Base-by-base conservation (phyloP, 2,888 invertebrate species). In the Ochlodes sylvanus region DNA sequence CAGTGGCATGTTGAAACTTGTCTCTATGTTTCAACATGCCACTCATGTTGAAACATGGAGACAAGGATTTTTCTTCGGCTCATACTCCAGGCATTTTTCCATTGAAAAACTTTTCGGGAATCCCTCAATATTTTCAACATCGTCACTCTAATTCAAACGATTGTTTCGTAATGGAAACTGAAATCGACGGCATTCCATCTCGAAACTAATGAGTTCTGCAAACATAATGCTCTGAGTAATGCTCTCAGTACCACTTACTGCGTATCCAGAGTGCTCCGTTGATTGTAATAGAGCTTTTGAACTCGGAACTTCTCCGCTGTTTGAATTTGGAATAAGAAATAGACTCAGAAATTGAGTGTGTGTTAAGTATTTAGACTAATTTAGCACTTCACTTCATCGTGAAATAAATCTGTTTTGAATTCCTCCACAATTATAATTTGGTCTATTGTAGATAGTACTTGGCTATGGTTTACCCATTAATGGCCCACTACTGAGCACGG, bases 101-200 rank as follows among this genome's bases (percentile, higher is more conserved):
- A 6, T 12, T 3, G 12, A 32, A 32, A n/a, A 32, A 27, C 17
- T 7, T 32, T 54, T 32, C 1, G 54, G 32, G 15, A 32, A 21
- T 27, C n/a, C 34, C 10, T 15, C 7, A 32, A 55, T 34, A 34
- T 10, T 9, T 15, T 5, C 15, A 34, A 55, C 7, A 34, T 7
- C 34, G 55, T 34, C 34, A 55, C 55, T 2, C 15, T 55, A 55
- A 10, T 15, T 5, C 9, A 55, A 55, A 55, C 34, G 55, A 55
- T 55, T 55, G 55, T 55, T 55, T 60, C 44, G 47, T 60, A 42
- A 60, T 60, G 60, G 60, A 60, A 47, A 47, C 60, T 44, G 44
- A 60, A 47, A 60, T 60, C 44, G 60, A 60, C 58, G 60, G 60
- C 60, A 60, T 44, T 60, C 44, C 60, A 60, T 60, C 60, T 60